phyloP scores from a whole-genome alignment of 2,888 invertebrate genomes.

The Netelia fuscicornis region DNA sequence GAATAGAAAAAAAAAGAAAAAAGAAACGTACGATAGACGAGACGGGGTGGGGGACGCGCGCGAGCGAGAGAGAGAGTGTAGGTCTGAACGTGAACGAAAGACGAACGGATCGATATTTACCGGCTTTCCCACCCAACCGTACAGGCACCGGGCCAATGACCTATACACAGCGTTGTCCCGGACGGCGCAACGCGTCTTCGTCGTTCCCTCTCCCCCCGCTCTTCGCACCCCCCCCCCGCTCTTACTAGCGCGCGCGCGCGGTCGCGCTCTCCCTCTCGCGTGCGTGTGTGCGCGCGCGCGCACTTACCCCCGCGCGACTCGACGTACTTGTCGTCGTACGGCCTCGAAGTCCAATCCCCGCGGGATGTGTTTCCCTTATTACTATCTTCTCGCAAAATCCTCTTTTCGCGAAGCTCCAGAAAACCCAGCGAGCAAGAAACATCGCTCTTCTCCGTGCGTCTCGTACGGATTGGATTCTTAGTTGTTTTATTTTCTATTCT shows the following conservation, averaged over 20 bases:
- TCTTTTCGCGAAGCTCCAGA: background rate
- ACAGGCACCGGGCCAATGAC: constrained; percentile 77
- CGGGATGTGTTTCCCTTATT: constrained; percentile 46
- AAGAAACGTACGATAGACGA: constrained; percentile 17
- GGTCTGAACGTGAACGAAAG: constrained; percentile 59
- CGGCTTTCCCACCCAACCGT: constrained; percentile 74
- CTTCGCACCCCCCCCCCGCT: background rate
- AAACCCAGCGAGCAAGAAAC: background rate
- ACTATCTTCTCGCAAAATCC: constrained; percentile 40
- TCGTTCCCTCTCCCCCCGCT: constrained; percentile 12
- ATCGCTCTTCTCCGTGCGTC: background rate
- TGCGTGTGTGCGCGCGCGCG: no score
- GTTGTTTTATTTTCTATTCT: background rate
- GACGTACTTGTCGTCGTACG: constrained; percentile 41
- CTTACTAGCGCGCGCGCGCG: background rate
- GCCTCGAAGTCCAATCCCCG: constrained; percentile 49
- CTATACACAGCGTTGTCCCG: constrained; percentile 69
- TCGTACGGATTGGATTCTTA: background rate
- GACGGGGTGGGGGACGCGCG: constrained; percentile 12
- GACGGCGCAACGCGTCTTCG: constrained; percentile 48
- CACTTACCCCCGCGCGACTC: background rate
- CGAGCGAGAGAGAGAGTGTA: constrained; percentile 8
- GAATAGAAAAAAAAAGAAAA: background rate
- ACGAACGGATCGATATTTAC: constrained; percentile 82
- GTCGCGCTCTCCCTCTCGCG: background rate